phyloP scores from a whole-genome alignment of 2,888 invertebrate species.

The Aleiodes alternator region DNA sequence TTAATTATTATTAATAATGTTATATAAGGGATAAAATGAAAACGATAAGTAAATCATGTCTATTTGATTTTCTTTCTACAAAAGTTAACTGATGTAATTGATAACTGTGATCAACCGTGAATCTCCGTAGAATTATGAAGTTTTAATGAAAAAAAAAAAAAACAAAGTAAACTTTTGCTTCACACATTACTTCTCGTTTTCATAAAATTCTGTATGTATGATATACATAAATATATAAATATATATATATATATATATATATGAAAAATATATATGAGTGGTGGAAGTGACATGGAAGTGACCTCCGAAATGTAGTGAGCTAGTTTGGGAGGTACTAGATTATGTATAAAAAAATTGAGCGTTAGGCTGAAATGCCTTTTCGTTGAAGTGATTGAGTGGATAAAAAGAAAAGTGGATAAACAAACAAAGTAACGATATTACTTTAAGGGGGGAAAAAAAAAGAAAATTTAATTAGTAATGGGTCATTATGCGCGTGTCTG shows the following conservation, averaged over 20 bases:
- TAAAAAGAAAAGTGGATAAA: constrained; percentile 30
- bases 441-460: constrained; percentile 13
- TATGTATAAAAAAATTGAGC: constrained; percentile 65
- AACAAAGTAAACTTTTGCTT: neutral
- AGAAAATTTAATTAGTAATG: neutral
- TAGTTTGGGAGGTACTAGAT: constrained; percentile 70
- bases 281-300: constrained; percentile 50
- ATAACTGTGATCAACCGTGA: constrained; percentile 26
- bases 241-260: constrained; percentile 5
- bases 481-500: constrained; percentile 23
- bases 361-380: constrained; percentile 53
- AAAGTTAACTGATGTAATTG: constrained; percentile 1
- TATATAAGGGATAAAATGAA: constrained; percentile 54
- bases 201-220: constrained; percentile 26
- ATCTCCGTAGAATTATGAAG: neutral
- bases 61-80: neutral
- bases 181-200: constrained; percentile 16
- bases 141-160: constrained; percentile 5
- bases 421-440: constrained; percentile 40
- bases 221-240: constrained; percentile 31
- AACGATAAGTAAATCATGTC: neutral
- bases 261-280: constrained; percentile 46
- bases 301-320: constrained; percentile 69
- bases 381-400: constrained; percentile 51
- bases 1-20: constrained; percentile 70